phyloP scores from a whole-genome alignment of 2,888 invertebrate species.

The Trichogramma evanescens region DNA sequence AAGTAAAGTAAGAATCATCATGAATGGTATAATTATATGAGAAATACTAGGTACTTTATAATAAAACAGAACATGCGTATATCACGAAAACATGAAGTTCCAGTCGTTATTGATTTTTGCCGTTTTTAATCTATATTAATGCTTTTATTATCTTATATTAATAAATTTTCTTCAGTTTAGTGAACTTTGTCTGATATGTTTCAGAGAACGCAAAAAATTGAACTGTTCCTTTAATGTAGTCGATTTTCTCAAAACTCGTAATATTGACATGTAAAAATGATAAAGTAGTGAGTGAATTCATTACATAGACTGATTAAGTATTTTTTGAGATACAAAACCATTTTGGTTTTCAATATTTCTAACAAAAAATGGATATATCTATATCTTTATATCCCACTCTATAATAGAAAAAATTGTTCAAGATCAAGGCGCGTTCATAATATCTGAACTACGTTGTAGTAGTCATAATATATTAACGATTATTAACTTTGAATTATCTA shows the following conservation, averaged over 20 bases:
- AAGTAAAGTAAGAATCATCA: conserved; percentile 46
- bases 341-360: conserved; percentile 12
- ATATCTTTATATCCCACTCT: no score
- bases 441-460: no score
- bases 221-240: neutral
- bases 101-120: conserved; percentile 45
- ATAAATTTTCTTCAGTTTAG: conserved; percentile 14
- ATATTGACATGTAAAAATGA: conserved; percentile 13
- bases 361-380: neutral
- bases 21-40: conserved; percentile 46
- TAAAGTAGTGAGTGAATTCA: conserved; percentile 17
- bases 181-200: conserved; percentile 7
- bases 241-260: conserved; percentile 15
- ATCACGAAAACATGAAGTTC: conserved; percentile 42
- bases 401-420: no score
- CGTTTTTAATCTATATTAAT: conserved; percentile 33
- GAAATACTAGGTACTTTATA: conserved; percentile 43
- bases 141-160: conserved; percentile 12
- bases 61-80: conserved; percentile 41
- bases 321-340: conserved; percentile 10
- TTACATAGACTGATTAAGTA: conserved; percentile 19
- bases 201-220: conserved; percentile 11
- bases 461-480: no score
- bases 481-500: no score
- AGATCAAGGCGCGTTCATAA: no score